Conservation (phyloP, 2,113 vertebrate genomes). For the Actenoides lindsayi region DNA sequence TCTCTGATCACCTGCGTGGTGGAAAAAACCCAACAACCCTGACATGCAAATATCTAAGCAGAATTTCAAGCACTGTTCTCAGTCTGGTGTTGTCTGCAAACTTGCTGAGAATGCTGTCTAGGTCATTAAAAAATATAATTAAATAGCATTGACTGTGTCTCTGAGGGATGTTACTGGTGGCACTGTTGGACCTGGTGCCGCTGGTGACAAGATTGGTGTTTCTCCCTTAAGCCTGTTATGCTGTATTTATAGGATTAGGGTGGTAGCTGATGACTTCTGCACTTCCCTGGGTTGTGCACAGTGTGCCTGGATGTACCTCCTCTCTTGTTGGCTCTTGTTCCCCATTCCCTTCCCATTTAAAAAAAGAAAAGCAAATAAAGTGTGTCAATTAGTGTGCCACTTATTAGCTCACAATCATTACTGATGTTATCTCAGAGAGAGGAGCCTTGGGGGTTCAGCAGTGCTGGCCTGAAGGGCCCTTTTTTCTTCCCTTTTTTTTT, state of each 20-base stretch:
- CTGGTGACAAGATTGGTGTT: neutral
- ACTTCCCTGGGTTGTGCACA: fast-evolving
- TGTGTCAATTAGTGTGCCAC: neutral
- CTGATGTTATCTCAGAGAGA: fast-evolving
- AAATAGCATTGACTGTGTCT: neutral
- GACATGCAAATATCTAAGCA: neutral
- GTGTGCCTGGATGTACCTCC: neutral
- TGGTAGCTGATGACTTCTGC: neutral
- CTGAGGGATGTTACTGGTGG: neutral
- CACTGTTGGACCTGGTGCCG: neutral
- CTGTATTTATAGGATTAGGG: neutral
- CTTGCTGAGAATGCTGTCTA: neutral
- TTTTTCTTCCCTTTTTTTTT: fast-evolving
- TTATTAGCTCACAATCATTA: neutral
- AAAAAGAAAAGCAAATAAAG: neutral
- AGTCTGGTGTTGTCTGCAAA: neutral
- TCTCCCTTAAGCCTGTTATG: neutral
- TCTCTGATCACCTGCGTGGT: neutral
- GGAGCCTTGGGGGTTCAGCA: neutral
- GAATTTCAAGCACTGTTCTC: neutral
- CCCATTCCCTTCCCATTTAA: too few relatives aligned
- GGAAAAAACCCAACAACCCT: neutral
- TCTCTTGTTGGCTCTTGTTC: neutral
- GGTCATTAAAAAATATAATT: neutral
- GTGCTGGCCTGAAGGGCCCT: neutral